Evolutionary conservation across 1,140 invertebrate genomes (phyloP).

Genomic region (Chymomyza costata): DNA sequence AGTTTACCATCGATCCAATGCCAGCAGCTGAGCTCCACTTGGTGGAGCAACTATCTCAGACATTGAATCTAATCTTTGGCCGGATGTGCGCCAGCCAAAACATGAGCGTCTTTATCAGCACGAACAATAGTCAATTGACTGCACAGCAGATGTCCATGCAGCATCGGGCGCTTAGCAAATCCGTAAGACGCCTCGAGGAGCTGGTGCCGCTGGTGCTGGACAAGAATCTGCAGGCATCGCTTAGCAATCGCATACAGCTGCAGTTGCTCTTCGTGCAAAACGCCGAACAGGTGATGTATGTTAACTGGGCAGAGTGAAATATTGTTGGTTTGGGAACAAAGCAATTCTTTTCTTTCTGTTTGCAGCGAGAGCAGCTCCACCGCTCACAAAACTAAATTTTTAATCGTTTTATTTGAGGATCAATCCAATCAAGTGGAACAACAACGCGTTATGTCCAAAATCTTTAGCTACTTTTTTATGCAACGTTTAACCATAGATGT

Average conservation of each 20-base stretch:
- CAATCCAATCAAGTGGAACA: too few species aligned
- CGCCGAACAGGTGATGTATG: slow-evolving; percentile 12
- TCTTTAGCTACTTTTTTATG: slow-evolving; percentile 38
- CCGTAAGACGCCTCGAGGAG: neutral
- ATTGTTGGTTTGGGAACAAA: neutral
- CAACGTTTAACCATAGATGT: slow-evolving; percentile 37
- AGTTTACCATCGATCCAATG: too few species aligned
- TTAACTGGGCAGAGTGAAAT: too few species aligned
- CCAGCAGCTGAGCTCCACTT: neutral
- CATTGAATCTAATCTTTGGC: slow-evolving; percentile 19
- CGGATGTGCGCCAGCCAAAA: slow-evolving; percentile 22
- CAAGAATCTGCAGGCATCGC: neutral
- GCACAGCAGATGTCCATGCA: slow-evolving; percentile 2
- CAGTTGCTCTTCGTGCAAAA: slow-evolving; percentile 35
- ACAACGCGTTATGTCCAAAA: slow-evolving; percentile 15
- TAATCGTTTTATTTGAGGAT: slow-evolving; percentile 32
- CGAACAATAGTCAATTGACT: slow-evolving; percentile 24
- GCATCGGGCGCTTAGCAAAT: slow-evolving; percentile 5
- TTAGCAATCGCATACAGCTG: neutral
- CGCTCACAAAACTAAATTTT: slow-evolving; percentile 3
- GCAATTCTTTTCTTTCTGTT: too few species aligned
- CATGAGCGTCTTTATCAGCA: slow-evolving; percentile 28
- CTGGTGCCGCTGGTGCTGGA: slow-evolving; percentile 32
- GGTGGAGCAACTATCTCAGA: neutral
- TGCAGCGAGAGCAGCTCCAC: neutral